Conservation (phyloP, 2,113 vertebrate species). For the Scatophagus argus region DNA sequence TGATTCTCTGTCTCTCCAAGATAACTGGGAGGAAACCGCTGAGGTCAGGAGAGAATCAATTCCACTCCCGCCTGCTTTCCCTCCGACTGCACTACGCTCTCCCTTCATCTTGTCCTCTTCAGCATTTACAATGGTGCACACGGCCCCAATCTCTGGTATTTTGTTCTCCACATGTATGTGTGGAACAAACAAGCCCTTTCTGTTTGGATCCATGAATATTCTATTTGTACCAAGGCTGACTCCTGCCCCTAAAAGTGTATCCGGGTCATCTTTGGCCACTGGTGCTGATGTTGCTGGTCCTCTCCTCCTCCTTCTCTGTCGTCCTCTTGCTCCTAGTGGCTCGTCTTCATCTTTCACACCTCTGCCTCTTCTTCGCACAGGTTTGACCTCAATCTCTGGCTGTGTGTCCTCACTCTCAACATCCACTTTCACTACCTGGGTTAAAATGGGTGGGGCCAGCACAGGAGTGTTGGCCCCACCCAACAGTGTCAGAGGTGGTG, state of each 20-base stretch:
- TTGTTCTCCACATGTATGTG: constrained; percentile 97
- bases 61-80: constrained; percentile 69
- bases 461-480: constrained; percentile 67
- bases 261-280: constrained; percentile 77
- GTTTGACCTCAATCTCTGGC: constrained; percentile 83
- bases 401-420: constrained; percentile 81
- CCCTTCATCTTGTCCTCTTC: constrained; percentile 90
- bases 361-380: constrained; percentile 83
- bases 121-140: constrained; percentile 96
- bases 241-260: constrained; percentile 53
- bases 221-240: constrained; percentile 45
- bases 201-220: constrained; percentile 68
- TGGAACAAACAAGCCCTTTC: constrained; percentile 89
- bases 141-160: constrained; percentile 91
- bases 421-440: constrained; percentile 78
- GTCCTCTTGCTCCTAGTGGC: constrained; percentile 75
- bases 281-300: constrained; percentile 34
- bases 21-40: constrained; percentile 74
- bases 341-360: constrained; percentile 84
- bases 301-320: constrained; percentile 80
- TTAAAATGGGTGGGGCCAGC: constrained; percentile 71
- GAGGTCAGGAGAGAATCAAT: constrained; percentile 75
- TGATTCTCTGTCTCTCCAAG: constrained; percentile 78
- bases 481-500: constrained; percentile 26
- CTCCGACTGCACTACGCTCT: constrained; percentile 71